Evolutionary conservation across 2,888 invertebrate genomes (phyloP).

Genomic region (Lucinisca nassula): DNA sequence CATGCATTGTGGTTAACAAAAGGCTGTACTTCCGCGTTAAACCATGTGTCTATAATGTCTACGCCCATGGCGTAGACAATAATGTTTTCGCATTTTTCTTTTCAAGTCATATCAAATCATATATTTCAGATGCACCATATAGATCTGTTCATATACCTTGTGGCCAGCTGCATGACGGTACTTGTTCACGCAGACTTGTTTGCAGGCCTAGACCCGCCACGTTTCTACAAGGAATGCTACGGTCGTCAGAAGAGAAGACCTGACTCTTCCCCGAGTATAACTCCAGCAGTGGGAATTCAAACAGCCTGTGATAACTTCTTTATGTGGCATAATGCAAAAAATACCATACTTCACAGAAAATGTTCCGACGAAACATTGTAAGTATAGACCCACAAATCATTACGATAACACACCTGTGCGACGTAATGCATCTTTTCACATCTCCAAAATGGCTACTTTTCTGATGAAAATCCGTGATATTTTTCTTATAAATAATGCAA

Average conservation of each 20-base stretch:
- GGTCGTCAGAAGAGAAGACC: conserved; percentile 26
- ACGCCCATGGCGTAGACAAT: no score
- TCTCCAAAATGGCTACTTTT: neutral
- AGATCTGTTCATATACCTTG: neutral
- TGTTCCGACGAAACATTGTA: neutral
- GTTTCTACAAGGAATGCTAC: conserved; percentile 29
- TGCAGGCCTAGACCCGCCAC: conserved; percentile 23
- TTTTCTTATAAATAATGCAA: neutral
- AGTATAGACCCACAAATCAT: no score
- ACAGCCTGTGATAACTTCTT: conserved; percentile 49
- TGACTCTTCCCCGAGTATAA: neutral
- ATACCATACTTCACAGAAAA: conserved; percentile 37
- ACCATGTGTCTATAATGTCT: no score
- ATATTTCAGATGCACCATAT: conserved; percentile 55
- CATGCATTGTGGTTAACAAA: no score
- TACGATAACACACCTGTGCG: no score
- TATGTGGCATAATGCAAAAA: conserved; percentile 37
- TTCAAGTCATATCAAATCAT: neutral
- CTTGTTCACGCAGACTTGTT: conserved; percentile 13
- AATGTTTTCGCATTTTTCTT: neutral
- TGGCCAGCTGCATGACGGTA: neutral
- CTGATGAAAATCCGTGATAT: neutral
- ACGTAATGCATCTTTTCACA: neutral
- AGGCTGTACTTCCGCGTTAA: no score
- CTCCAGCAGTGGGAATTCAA: conserved; percentile 27